These are phyloP conservation scores for Sphecodes monilicornis DNA, from an alignment of 2,888 invertebrate species.

Conservation along the genomic window DNA sequence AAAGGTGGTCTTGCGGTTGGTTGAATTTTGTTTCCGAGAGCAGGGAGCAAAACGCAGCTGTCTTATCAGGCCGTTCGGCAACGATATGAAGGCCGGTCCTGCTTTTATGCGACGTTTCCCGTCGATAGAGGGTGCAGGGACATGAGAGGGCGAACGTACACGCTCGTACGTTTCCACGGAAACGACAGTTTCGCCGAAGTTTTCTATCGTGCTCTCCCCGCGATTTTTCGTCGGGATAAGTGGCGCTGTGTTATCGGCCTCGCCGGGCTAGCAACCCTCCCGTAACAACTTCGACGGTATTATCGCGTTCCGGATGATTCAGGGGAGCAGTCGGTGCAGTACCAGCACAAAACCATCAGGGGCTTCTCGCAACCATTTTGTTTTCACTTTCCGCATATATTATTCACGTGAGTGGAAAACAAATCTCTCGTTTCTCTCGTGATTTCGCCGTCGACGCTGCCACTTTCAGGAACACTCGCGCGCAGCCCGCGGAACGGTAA, in stretches of 20 bases:
- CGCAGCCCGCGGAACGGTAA: neutral
- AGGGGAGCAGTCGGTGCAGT: neutral
- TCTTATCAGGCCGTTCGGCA: slow-evolving; percentile 50
- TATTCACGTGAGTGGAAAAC: slow-evolving; percentile 9
- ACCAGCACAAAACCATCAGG: neutral
- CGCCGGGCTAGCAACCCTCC: slow-evolving; percentile 37
- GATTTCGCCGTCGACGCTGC: neutral
- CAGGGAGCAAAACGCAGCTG: slow-evolving; percentile 23
- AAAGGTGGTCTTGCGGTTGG: neutral
- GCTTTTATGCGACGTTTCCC: slow-evolving; percentile 49
- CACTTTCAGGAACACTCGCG: neutral
- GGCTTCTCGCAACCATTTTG: neutral
- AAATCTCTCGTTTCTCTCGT: slow-evolving; percentile 4
- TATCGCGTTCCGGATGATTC: slow-evolving; percentile 52
- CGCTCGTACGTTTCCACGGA: slow-evolving; percentile 67
- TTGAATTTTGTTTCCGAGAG: neutral
- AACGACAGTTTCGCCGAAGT: slow-evolving; percentile 70
- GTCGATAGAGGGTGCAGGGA: slow-evolving; percentile 34
- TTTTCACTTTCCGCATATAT: neutral
- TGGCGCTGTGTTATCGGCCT: slow-evolving; percentile 60
- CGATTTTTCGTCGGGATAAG: slow-evolving; percentile 70
- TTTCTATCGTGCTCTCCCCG: slow-evolving; percentile 55
- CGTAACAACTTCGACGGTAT: slow-evolving; percentile 69
- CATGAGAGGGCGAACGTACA: slow-evolving; percentile 13
- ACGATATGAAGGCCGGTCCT: slow-evolving; percentile 31